These are phyloP conservation scores for Drosophila sp. DNA, from an alignment of 1,140 invertebrate genomes.

Conservation along the genomic window DNA sequence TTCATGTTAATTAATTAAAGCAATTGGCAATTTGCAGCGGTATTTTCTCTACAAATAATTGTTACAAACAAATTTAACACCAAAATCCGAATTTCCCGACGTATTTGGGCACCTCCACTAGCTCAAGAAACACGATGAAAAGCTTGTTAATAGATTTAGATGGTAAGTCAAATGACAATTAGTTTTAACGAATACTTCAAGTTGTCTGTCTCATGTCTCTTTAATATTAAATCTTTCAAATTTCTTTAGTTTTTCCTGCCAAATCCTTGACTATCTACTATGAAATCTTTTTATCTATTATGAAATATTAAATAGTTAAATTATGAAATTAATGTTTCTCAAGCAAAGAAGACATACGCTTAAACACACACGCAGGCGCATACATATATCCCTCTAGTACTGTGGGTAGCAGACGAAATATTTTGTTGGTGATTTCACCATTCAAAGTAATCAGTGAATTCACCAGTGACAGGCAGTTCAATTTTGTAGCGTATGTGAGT, in stretches of 20 bases:
- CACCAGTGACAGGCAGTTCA: no score
- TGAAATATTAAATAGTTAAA: slow-evolving; percentile 64
- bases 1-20: slow-evolving; percentile 74
- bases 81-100: slow-evolving; percentile 5
- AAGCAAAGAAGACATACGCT: slow-evolving; percentile 12
- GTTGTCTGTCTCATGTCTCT: not conserved
- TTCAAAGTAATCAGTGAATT: no score
- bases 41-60: slow-evolving; percentile 45
- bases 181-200: slow-evolving; percentile 1
- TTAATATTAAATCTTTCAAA: not conserved
- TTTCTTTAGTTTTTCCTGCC: slow-evolving; percentile 6
- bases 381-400: no score
- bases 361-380: slow-evolving; percentile 25
- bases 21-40: slow-evolving; percentile 69
- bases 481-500: no score
- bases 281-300: slow-evolving; percentile 50
- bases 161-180: not conserved
- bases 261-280: slow-evolving; percentile 10
- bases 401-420: no score
- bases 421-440: no score
- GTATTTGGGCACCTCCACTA: slow-evolving; percentile 2
- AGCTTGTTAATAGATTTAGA: not conserved
- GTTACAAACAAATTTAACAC: slow-evolving; percentile 44
- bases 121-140: not conserved
- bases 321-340: slow-evolving; percentile 74